Base-by-base conservation (phyloP, 1,140 invertebrate species). In the Psix sp. region DNA sequence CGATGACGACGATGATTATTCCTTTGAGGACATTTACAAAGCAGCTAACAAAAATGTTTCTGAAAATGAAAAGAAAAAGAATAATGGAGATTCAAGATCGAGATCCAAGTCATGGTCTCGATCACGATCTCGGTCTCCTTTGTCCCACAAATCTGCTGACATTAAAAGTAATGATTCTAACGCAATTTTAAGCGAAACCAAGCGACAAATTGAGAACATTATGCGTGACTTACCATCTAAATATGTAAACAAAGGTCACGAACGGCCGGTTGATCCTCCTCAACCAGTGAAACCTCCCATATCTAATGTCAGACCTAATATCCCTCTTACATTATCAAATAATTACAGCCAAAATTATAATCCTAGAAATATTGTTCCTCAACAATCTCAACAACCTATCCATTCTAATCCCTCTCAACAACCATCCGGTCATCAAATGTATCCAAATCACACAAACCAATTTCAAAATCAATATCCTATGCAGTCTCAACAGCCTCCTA, bases 1-100 rank as follows among this genome's bases (percentile, higher is more conserved):
- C 24, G 90, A 91, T 24, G 90, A 91, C 56, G 91, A 91, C 54
- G 91, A 92, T 67, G 91, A 92, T 81, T 93, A 92, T 72, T 89
- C 88, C 5, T 92, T 90, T 63, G 91, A 92, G 54, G 92, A 92
- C 74, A 89, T 92, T 38, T 91, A 91, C 42, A 90, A 91, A 80
- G 89, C 90, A 1, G 90, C 89, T 0, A 86, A 87, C 14, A 90
- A 90, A 68, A 91, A 91, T 73, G 87, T 91, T 0, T 88, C 79
- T 33, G 89, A 90, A 39, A 89, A 84, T 40, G 87, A 88, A 39
- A 87, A 82, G 42, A 85, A 84, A 36, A 82, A 78, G 48, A 78
- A 80, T 3, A 80, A 80, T 1, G 80, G 82, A 0, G 70, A 80
- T 42, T 72, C 93, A 86, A 66, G 73, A 4, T 85, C 84, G 4